Evolutionary conservation across 2,113 vertebrate species (phyloP), one percentile per base, ranked within the genome.

Genomic region (Marmota monax): DNA sequence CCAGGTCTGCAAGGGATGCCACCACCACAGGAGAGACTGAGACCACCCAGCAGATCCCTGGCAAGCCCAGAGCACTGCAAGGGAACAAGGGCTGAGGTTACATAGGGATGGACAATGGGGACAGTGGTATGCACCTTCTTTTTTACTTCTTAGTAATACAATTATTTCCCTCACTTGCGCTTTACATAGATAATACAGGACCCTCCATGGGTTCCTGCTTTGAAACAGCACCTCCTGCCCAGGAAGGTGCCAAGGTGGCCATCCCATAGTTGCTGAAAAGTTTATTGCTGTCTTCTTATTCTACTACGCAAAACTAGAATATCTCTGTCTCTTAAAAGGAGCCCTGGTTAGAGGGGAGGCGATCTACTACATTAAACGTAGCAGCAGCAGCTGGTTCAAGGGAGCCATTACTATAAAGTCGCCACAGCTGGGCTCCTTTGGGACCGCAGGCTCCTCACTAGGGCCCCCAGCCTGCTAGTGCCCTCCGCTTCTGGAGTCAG

Each of bases 281-380:
- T 93, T 96, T 97, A 98, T 97, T 98, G 83, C 51, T 25, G 56
- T 87, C 97, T 53, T 96, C 18, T 92, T 56, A 63, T 42, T 76
- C 56, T 92, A 82, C 27, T 93, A 72, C 94, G 94, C 96, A 98
- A 98, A 98, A 98, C 94, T 97, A 97, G 88, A 94, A 74, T 5
- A 20, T 92, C 72, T 83, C 69, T n/a, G 76, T 93, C 88, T 96
- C 96, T 97, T 84, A 90, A 97, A 97, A 98, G 86, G 67, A 74
- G 3, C 82, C 82, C 69, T 63, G 77, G 48, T 70, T 96, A 95
- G 84, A 95, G 84, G 63, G 96, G 96, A 93, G 58, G 88, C 0
- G 80, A 53, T 32, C 5, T 8, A 12, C 29, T 29, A n/a, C 67
- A 18, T 84, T 39, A 80, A 87, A 83, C 53, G 77, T 53, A 17